Conservation (phyloP, 2,888 invertebrate species). For the Epinotia demarniana region DNA sequence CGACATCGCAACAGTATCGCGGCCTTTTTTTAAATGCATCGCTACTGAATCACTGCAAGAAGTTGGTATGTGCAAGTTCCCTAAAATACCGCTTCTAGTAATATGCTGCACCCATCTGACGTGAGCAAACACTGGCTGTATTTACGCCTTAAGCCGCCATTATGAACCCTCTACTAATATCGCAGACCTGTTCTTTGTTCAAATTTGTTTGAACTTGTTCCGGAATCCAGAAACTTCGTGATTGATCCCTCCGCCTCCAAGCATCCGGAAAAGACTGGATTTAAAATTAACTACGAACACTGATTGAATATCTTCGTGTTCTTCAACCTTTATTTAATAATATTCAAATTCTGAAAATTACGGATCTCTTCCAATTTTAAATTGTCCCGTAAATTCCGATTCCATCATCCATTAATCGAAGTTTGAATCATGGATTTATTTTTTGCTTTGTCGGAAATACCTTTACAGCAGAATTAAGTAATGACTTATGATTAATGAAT, state of each 20-base stretch:
- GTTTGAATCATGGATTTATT: neutral
- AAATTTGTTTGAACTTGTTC: neutral
- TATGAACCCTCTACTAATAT: neutral
- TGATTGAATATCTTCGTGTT: conserved; percentile 3
- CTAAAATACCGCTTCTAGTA: neutral
- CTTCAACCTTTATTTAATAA: neutral
- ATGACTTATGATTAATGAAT: neutral
- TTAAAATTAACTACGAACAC: conserved; percentile 7
- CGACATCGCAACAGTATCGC: too few species aligned
- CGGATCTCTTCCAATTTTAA: too few species aligned
- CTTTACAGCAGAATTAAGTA: neutral
- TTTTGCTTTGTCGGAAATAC: neutral
- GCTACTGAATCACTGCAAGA: too few species aligned
- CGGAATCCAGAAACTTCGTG: conserved; percentile 4
- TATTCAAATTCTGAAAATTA: neutral
- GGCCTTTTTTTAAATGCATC: too few species aligned
- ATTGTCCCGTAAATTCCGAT: too few species aligned
- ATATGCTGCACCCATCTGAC: neutral
- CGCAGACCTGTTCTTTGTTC: neutral
- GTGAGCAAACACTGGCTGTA: neutral
- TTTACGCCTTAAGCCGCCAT: neutral
- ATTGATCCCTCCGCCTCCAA: neutral
- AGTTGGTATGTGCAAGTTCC: too few species aligned
- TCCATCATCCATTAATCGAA: too few species aligned
- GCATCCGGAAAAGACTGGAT: conserved; percentile 2